Evolutionary conservation across 2,113 vertebrate genomes (phyloP), one percentile per base, ranked within the genome.

Genomic region (Chaetops frenatus): DNA sequence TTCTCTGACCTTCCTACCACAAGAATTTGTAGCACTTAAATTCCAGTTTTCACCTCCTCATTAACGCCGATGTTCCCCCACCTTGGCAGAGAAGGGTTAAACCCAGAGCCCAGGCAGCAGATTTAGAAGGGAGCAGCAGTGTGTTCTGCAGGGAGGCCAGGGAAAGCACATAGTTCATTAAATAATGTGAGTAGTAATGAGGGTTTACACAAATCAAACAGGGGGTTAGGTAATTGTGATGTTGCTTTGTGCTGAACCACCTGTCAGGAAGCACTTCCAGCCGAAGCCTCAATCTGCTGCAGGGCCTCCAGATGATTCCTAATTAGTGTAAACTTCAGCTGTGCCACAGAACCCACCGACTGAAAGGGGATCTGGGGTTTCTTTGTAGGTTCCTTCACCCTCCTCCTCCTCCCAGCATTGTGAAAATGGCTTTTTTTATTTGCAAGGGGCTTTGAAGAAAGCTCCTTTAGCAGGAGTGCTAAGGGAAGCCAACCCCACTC

Each of bases 181-280:
- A 98, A 95, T 97, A 97, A 97, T 89, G 97, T 31, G 95, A 97
- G 97, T 77, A 86, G 94, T 97, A 97, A 97, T 92, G 96, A 97
- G 95, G 85, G 92, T 95, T 98, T 97, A 97, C 96, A 98, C 97
- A 98, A 97, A 97, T 97, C 98, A 97, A 97, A 85, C 97, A 93
- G 96, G 90, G 95, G 96, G 95, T 96, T 96, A 97, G 97, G 97
- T 97, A 97, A 98, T 97, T 97, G 97, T 96, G 88, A 92, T 94
- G 97, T 88, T 97, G 96, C 97, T 97, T 95, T 97, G 97, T 92
- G 97, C 94, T 81, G 77, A 97, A 92, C 95, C 97, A 98, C 97
- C 98, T 98, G 97, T 97, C 97, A 97, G 94, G 90, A 96, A 97
- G 86, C 84, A 93, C 96, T 97, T 97, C 88, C 97, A 98, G 94